Evolutionary conservation across 1,140 invertebrate species (phyloP).

Genomic region (Leptopilina boulardi): DNA sequence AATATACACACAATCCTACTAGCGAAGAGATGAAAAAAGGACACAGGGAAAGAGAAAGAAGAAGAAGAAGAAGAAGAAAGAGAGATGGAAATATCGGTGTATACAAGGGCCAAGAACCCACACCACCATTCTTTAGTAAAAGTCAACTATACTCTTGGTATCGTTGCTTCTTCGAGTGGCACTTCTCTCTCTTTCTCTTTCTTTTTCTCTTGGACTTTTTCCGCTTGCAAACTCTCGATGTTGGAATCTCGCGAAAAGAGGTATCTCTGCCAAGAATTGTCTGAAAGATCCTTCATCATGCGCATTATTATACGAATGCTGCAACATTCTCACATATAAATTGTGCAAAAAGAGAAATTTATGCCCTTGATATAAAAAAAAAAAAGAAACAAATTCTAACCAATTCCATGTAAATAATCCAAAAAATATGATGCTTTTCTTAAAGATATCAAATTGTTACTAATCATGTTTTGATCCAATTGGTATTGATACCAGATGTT

Average conservation of each 20-base stretch:
- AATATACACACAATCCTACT: background rate
- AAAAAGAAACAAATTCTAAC: too few species aligned
- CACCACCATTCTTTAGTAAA: conserved; percentile 36
- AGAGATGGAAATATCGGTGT: conserved; percentile 36
- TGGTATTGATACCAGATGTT: too few species aligned
- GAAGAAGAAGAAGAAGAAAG: too few species aligned
- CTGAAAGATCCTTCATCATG: conserved; percentile 68
- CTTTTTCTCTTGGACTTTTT: conserved; percentile 39
- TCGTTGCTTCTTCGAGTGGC: conserved; percentile 44
- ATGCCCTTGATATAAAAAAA: conserved; percentile 5
- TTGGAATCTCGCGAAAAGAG: conserved; percentile 41
- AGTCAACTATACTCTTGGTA: conserved; percentile 38
- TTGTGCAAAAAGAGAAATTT: background rate
- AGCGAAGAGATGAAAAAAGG: conserved; percentile 35
- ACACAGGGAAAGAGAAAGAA: conserved; percentile 37
- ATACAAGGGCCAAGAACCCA: conserved; percentile 49
- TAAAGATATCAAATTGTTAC: too few species aligned
- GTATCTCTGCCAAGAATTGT: conserved; percentile 70
- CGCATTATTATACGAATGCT: conserved; percentile 71
- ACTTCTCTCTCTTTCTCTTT: too few species aligned
- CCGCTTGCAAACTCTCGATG: conserved; percentile 45
- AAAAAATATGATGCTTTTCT: too few species aligned
- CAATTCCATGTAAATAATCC: too few species aligned
- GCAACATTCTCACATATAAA: conserved; percentile 56
- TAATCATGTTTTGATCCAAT: too few species aligned